These are phyloP conservation scores for Rattus rattus DNA, from an alignment of 2,113 vertebrate genomes.

Conservation along the genomic window DNA sequence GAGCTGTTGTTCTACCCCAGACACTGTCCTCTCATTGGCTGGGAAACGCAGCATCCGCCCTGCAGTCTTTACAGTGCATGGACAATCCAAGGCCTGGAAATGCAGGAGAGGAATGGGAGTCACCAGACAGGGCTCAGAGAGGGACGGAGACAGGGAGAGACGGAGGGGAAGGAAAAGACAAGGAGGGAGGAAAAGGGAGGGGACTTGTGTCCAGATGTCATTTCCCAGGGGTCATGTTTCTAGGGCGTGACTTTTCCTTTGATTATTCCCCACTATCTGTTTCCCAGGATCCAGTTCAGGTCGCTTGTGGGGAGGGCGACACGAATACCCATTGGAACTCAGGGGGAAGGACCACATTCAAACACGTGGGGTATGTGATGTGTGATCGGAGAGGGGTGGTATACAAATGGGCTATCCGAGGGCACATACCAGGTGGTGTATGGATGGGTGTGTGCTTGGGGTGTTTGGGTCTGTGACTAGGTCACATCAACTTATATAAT, in stretches of 20 bases:
- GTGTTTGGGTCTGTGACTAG: background rate
- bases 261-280: background rate
- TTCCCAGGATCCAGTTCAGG: background rate
- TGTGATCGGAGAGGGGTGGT: background rate
- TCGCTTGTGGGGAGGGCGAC: background rate
- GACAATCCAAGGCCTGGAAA: background rate
- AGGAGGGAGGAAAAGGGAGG: background rate
- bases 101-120: background rate
- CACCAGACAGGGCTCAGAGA: background rate
- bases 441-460: background rate
- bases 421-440: rapidly evolving
- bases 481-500: background rate
- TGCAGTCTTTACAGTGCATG: background rate
- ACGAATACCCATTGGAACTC: background rate
- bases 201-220: background rate
- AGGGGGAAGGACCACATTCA: background rate
- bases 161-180: background rate
- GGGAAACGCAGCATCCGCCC: background rate
- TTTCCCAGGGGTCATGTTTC: background rate
- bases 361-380: background rate
- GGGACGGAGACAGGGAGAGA: background rate
- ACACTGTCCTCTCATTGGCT: background rate
- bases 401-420: background rate
- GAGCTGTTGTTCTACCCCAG: background rate
- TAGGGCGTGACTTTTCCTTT: background rate